A percentile compares a stretch with the other conserved stretches of the same genome.
These are phyloP conservation scores for Rhodophaea formosa DNA, from an alignment of 2,888 invertebrate species.

Conservation along the genomic window DNA sequence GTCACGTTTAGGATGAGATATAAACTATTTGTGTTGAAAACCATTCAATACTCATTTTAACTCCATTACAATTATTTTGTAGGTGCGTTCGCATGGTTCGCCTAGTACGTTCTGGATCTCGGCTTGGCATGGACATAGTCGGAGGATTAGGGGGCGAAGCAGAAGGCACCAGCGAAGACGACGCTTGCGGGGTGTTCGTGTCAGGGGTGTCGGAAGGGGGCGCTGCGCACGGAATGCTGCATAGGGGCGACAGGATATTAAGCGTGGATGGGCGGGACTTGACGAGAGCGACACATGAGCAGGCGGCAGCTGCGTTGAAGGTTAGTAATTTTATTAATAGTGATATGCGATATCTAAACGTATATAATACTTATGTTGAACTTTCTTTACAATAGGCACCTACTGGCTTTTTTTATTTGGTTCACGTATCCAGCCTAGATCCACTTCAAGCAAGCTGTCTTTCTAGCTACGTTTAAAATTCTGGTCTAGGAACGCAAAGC, in stretches of 20 bases:
- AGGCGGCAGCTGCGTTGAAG: slow-evolving; percentile 86
- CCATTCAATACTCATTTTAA: no score
- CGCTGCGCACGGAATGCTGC: slow-evolving; percentile 74
- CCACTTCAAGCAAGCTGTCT: no score
- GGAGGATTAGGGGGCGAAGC: slow-evolving; percentile 71
- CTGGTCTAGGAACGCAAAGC: no score
- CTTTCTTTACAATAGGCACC: no score
- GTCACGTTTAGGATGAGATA: no score
- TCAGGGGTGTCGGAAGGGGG: slow-evolving; percentile 71
- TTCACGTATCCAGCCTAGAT: no score
- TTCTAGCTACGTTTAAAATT: no score
- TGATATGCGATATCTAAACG: neutral
- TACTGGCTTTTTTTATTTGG: no score
- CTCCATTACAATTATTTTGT: no score
- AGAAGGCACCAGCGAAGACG: slow-evolving; percentile 58
- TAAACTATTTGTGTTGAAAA: no score
- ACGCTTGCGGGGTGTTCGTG: slow-evolving; percentile 74
- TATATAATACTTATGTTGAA: no score
- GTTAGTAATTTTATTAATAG: slow-evolving; percentile 38
- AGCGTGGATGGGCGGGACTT: slow-evolving; percentile 89
- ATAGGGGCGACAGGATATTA: slow-evolving; percentile 87
- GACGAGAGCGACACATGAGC: slow-evolving; percentile 87
- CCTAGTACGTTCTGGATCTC: slow-evolving; percentile 71
- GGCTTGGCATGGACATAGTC: slow-evolving; percentile 77
- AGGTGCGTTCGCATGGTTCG: slow-evolving; percentile 76